Evolutionary conservation across 2,888 invertebrate species (phyloP), one percentile per base, ranked within the genome.

Genomic region (Tachystola acroxantha): DNA sequence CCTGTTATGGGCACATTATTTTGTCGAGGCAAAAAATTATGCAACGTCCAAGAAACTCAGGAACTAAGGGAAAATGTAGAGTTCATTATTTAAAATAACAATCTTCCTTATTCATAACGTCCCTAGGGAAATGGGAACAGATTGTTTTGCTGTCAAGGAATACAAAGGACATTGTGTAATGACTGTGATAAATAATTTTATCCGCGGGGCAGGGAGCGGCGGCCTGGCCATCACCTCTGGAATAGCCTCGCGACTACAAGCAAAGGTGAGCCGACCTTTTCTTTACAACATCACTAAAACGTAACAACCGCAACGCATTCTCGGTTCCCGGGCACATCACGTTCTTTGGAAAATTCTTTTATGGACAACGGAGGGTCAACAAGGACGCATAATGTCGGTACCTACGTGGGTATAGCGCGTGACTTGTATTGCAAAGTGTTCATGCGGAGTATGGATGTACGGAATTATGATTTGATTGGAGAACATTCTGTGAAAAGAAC

Each of bases 211-310:
- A 34, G 32, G 39, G 26, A 43, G 41, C 35, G 32, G 32, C 38
- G 26, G 43, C 39, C 40, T 42, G 42, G 34, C 34, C 27, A 42
- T 49, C 51, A 46, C 47, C 50, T 10, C 20, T 12, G 10, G 6
- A 35, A 34, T 11, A 31, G 29, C 31, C 7, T 26, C n/a, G 13
- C 13, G 30, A 19, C 26, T 56, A 55, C 52, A 57, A 51, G 47
- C 51, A 55, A 60, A 53, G 60, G 53, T 51, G 54, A 57, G 53
- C 46, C 48, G 57, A 64, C 65, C 65, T 55, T 66, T 64, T 64
- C 57, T 72, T 71, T 64, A 70, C 56, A 64, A 58, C 67, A 48
- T 47, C 53, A 64, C 57, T 71, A 68, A 73, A 75, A 72, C 53
- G 60, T 65, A 61, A 69, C 61, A 56, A 52, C 62, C 61, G 47